Evolutionary conservation across 2,797 vertebrate genomes (phyloP).

Genomic region (Sebastiscus tertius): DNA sequence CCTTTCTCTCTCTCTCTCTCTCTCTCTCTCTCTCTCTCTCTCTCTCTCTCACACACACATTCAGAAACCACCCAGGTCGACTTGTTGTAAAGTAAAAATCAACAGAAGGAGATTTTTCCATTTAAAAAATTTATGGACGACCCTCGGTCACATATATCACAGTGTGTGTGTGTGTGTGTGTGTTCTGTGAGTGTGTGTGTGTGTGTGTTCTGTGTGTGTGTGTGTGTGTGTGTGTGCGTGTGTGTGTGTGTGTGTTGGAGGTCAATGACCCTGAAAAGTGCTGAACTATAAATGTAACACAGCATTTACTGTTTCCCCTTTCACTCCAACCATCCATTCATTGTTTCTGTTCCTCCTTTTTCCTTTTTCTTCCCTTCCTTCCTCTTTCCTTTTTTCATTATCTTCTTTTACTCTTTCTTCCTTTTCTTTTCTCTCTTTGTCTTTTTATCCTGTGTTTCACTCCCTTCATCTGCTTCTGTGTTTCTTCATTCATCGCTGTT

Average conservation of each 20-base stretch:
- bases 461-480: neutral
- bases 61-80: slow-evolving; percentile 48
- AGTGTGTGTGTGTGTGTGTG: neutral
- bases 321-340: neutral
- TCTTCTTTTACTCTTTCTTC: neutral
- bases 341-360: neutral
- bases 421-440: accelerated
- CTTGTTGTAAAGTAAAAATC: slow-evolving; percentile 35
- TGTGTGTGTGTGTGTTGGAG: slow-evolving; percentile 46
- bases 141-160: slow-evolving; percentile 25
- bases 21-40: too few relatives aligned
- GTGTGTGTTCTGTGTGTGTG: too few relatives aligned
- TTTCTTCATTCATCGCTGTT: slow-evolving; percentile 22
- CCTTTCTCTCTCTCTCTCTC: neutral
- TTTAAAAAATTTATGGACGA: slow-evolving; percentile 50
- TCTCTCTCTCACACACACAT: neutral
- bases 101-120: slow-evolving; percentile 47
- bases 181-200: neutral
- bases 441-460: neutral
- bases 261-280: slow-evolving; percentile 73
- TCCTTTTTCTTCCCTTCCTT: neutral
- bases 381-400: too few relatives aligned
- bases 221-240: neutral
- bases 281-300: slow-evolving; percentile 63
- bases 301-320: slow-evolving; percentile 50